These are phyloP conservation scores for Drosophila pegasa DNA, from an alignment of 2,888 invertebrate species.

Conservation along the genomic window DNA sequence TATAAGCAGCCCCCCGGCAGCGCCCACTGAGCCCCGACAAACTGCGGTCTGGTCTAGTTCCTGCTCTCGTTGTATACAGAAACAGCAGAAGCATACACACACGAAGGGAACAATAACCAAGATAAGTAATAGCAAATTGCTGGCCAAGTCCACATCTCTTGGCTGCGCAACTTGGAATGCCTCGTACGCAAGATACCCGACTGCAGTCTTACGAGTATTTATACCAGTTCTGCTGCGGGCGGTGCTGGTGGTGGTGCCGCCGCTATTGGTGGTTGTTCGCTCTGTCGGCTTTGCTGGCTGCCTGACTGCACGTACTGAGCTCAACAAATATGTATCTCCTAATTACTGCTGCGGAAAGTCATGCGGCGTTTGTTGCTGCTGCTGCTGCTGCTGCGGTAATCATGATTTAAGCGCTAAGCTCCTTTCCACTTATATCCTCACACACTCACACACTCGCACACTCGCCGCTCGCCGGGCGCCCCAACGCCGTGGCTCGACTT, in stretches of 20 bases:
- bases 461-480: neutral
- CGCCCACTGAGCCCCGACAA: neutral
- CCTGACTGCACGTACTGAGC: slow-evolving; percentile 49
- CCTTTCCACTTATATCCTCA: slow-evolving; percentile 46
- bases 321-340: slow-evolving; percentile 60
- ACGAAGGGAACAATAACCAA: slow-evolving; percentile 58
- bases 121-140: slow-evolving; percentile 74
- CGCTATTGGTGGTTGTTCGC: slow-evolving; percentile 18
- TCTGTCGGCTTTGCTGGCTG: slow-evolving; percentile 1
- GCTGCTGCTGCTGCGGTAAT: slow-evolving; percentile 58
- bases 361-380: slow-evolving; percentile 29
- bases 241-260: neutral
- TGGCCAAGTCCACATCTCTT: slow-evolving; percentile 44
- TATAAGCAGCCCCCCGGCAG: neutral
- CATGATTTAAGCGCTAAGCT: slow-evolving; percentile 74
- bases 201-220: slow-evolving; percentile 62
- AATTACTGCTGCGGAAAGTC: slow-evolving; percentile 66
- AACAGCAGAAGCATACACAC: slow-evolving; percentile 49
- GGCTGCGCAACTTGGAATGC: slow-evolving; percentile 32
- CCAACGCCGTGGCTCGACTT: slow-evolving; percentile 18
- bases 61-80: slow-evolving; percentile 38
- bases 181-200: slow-evolving; percentile 16
- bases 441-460: slow-evolving; percentile 20
- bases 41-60: slow-evolving; percentile 24
- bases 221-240: slow-evolving; percentile 13